These are phyloP conservation scores for Trissolcus brochymenae DNA, from an alignment of 2,888 invertebrate genomes.

Conservation along the genomic window DNA sequence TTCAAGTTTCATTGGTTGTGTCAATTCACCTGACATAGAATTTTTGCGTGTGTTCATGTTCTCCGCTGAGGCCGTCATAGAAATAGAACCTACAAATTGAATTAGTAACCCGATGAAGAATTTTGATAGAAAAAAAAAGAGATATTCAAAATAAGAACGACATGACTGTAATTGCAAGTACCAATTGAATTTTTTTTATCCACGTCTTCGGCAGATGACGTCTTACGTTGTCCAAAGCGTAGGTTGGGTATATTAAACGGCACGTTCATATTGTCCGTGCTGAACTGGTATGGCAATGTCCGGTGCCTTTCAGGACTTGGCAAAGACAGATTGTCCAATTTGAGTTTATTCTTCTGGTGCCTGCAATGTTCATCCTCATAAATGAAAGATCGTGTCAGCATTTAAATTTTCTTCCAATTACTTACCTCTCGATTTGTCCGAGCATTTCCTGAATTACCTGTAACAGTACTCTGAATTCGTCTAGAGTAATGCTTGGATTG, in stretches of 20 bases:
- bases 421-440: slow-evolving; percentile 85
- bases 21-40: slow-evolving; percentile 74
- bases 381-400: not conserved
- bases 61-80: slow-evolving; percentile 77
- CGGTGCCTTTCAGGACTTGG: slow-evolving; percentile 87
- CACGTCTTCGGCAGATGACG: slow-evolving; percentile 94
- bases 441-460: slow-evolving; percentile 95
- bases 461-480: slow-evolving; percentile 87
- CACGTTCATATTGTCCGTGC: slow-evolving; percentile 90
- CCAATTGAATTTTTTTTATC: slow-evolving; percentile 90
- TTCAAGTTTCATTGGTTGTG: not conserved
- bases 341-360: slow-evolving; percentile 92
- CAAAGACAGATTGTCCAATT: slow-evolving; percentile 86
- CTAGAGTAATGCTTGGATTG: slow-evolving; percentile 89
- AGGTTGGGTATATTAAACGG: slow-evolving; percentile 93
- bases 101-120: slow-evolving; percentile 7
- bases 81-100: slow-evolving; percentile 68
- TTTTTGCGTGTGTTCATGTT: slow-evolving; percentile 78
- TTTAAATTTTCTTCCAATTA: not conserved
- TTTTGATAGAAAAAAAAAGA: slow-evolving; percentile 1
- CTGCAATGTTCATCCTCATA: slow-evolving; percentile 58
- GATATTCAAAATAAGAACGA: not conserved
- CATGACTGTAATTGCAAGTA: slow-evolving; percentile 61
- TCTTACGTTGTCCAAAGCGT: slow-evolving; percentile 90
- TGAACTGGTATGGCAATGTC: slow-evolving; percentile 87